Percentiles rank a stretch among this genome's conserved stretches.
Conservation (phyloP, 2,888 invertebrate genomes). For the Pheosia tremula region DNA sequence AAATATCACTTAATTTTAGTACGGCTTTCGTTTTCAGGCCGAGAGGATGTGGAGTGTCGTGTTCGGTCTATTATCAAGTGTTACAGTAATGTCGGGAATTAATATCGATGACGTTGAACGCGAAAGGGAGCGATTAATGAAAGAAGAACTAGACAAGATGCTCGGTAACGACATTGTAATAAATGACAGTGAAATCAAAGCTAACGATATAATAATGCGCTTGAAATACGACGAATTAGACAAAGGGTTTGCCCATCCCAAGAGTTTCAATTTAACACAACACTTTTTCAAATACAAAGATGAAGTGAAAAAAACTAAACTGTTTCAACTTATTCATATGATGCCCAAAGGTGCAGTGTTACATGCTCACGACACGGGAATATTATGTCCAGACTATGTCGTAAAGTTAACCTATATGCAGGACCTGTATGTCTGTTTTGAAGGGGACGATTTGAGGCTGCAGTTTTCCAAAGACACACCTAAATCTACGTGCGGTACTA, state of each 20-base stretch:
- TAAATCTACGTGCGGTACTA: constrained; percentile 43
- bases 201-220: constrained; percentile 84
- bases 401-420: constrained; percentile 86
- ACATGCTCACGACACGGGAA: constrained; percentile 88
- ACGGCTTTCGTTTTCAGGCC: constrained; percentile 12
- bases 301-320: constrained; percentile 83
- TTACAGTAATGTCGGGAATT: constrained; percentile 22
- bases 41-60: constrained; percentile 48
- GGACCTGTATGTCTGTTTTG: constrained; percentile 83
- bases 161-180: constrained; percentile 82
- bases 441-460: constrained; percentile 50
- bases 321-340: constrained; percentile 86
- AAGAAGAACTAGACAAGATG: constrained; percentile 73
- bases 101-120: constrained; percentile 38
- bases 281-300: constrained; percentile 88
- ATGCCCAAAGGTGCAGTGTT: constrained; percentile 92
- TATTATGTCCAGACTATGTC: constrained; percentile 85
- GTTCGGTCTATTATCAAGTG: constrained; percentile 27
- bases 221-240: constrained; percentile 80
- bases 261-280: constrained; percentile 84
- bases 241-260: constrained; percentile 72
- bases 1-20: constrained; percentile 19
- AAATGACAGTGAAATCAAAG: constrained; percentile 78
- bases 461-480: constrained; percentile 59
- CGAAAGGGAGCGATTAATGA: constrained; percentile 72